phyloP scores from a whole-genome alignment of 2,888 invertebrate species.

The Busseola fusca region DNA sequence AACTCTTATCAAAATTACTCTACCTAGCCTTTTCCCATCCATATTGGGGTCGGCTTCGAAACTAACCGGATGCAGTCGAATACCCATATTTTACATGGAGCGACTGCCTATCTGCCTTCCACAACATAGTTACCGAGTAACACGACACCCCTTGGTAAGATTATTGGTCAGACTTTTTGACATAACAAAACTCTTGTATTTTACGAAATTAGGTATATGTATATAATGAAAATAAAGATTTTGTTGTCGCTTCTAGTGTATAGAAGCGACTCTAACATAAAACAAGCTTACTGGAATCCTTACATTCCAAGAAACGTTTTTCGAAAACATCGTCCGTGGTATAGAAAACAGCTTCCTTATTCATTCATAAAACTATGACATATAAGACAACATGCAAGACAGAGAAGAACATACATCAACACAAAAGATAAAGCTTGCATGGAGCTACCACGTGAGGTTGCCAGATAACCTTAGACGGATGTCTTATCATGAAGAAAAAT shows the following conservation, averaged over 20 bases:
- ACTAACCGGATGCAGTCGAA: neutral
- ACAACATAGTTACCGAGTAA: no score
- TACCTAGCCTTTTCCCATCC: neutral
- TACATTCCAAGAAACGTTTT: neutral
- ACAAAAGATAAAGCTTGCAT: conserved; percentile 46
- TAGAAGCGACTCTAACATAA: neutral
- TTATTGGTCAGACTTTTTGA: no score
- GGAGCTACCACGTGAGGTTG: conserved; percentile 30
- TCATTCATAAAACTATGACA: neutral
- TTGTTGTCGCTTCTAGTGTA: neutral
- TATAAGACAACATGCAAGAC: conserved; percentile 13
- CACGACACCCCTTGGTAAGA: no score
- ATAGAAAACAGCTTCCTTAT: conserved; percentile 5
- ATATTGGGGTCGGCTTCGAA: neutral
- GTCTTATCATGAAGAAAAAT: conserved; percentile 60
- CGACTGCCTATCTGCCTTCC: neutral
- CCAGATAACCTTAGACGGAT: conserved; percentile 40
- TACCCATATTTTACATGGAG: neutral
- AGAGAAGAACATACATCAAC: conserved; percentile 38
- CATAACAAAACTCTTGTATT: neutral
- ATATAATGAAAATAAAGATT: neutral
- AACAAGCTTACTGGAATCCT: neutral
- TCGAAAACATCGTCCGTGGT: neutral
- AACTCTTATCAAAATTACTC: neutral
- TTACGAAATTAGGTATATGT: neutral